A percentile compares a stretch with the other conserved stretches of the same genome.
These are phyloP conservation scores for Lepus americanus DNA, from an alignment of 2,113 vertebrate genomes.

Conservation along the genomic window DNA sequence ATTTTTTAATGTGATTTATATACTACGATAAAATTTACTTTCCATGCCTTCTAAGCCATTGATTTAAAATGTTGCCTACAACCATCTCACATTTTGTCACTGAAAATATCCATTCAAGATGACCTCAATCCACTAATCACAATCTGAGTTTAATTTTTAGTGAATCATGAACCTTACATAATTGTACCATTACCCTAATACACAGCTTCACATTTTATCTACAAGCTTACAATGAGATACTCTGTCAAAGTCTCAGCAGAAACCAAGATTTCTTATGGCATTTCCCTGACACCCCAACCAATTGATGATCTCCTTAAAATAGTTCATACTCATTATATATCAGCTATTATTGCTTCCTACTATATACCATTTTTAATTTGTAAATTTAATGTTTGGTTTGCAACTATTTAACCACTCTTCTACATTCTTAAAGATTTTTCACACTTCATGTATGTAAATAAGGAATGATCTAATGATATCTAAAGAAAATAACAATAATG, in stretches of 20 bases:
- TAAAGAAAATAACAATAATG: background rate
- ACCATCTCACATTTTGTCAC: background rate
- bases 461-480: background rate
- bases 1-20: background rate
- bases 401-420: background rate
- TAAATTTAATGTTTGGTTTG: background rate
- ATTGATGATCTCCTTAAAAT: background rate
- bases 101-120: background rate
- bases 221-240: background rate
- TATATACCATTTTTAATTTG: background rate
- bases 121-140: background rate
- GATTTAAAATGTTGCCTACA: background rate
- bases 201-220: slow-evolving; percentile 8
- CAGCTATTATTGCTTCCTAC: background rate
- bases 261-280: background rate
- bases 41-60: background rate
- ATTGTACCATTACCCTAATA: background rate
- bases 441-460: background rate
- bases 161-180: background rate
- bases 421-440: background rate
- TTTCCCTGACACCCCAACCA: background rate
- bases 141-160: background rate
- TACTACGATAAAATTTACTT: background rate
- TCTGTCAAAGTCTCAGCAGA: background rate
- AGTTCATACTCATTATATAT: background rate